Conservation (phyloP, 2,113 vertebrate genomes). For the Promerops cafer region DNA sequence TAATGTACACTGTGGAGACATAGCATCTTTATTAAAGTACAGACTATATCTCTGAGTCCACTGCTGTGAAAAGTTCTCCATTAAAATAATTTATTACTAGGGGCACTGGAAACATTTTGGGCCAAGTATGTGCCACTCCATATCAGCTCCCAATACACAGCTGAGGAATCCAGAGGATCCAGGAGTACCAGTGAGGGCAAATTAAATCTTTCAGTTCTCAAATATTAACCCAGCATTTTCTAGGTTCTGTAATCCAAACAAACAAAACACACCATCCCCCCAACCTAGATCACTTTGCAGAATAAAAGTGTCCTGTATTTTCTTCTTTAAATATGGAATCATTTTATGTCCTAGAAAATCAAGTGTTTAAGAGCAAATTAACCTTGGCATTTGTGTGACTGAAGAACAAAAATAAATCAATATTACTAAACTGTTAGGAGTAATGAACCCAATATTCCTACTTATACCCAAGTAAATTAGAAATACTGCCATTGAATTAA, state of each 20-base stretch:
- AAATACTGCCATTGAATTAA: conserved; percentile 20
- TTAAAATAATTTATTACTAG: background rate
- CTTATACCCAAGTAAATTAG: background rate
- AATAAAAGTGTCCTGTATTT: background rate
- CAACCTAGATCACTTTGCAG: background rate
- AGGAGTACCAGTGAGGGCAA: background rate
- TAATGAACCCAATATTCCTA: background rate
- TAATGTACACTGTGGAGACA: conserved; percentile 28
- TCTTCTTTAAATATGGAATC: background rate
- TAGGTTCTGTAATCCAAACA: background rate
- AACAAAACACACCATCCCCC: background rate
- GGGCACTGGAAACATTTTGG: background rate
- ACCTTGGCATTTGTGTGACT: background rate
- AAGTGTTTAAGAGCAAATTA: conserved; percentile 14
- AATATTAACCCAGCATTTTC: background rate
- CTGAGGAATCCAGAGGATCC: background rate
- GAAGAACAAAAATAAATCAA: conserved; percentile 31
- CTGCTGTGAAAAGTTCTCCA: background rate
- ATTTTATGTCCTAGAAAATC: conserved; percentile 10
- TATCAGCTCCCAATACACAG: background rate
- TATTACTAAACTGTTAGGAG: conserved; percentile 2
- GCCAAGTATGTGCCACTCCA: background rate
- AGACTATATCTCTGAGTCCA: background rate
- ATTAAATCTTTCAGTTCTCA: background rate
- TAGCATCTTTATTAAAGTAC: background rate